Evolutionary conservation across 1,140 invertebrate species (phyloP), one percentile per base, ranked within the genome.

Genomic region (Cherax destructor): DNA sequence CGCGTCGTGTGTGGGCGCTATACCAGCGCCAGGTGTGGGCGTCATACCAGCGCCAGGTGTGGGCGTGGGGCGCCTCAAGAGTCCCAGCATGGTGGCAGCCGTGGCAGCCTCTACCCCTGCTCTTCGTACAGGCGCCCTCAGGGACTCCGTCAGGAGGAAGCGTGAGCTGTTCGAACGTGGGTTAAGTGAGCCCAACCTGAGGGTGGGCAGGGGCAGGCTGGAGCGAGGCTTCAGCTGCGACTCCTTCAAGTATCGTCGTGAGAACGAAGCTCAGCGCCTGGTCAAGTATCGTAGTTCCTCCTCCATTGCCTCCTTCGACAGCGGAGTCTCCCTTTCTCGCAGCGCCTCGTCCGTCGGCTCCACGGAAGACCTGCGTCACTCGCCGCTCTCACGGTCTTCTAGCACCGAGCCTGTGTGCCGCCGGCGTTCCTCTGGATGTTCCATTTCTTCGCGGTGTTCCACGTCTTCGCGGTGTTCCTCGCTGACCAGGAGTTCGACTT

Each of bases 51-150:
- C 77, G 72, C 80, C 87, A 41, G n/a, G 41, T 78, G 77, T 21
- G 83, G 56, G 59, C 30, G 78, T 47, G 49, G 87, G 59, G 41
- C 77, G 77, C 11, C 92, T 93, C 13, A 91, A 85, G 83, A 92
- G 92, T 76, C 92, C 92, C 11, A 59, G 87, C 41, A 93, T 93
- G 92, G 92, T 93, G 80, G 92, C 92, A 6, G 92, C 92, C 80
- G 86, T 93, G 24, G 77, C 49, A 24, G 78, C 91, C 18, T 77
- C 92, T 11, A 41, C 92, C n/a, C 83, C 81, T 30, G 41, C 72
- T 30, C 86, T 77, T 5, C 84, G 79, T 7, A 88, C 72, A 24
- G 87, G 81, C 1, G 30, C 86, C 24, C 79, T 84, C 7, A 83
- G 85, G 49, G 87, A 91, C 76, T 86, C 74, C 61, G 90, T 93